Evolutionary conservation across 1,140 invertebrate genomes (phyloP).

Genomic region (Drosophila parvula): DNA sequence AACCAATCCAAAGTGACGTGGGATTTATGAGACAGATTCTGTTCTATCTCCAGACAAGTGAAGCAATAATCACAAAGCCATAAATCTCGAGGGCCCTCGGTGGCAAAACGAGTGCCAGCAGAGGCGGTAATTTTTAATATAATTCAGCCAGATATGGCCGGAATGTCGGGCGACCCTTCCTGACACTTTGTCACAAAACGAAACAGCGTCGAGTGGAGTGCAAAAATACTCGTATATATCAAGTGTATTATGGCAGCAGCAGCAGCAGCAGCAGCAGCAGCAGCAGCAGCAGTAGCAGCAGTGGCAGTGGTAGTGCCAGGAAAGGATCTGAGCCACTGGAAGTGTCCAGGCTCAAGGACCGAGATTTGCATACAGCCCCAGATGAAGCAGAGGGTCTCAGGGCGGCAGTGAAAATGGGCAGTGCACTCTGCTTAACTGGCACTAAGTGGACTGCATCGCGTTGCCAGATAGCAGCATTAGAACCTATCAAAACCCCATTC

Average conservation of each 20-base stretch:
- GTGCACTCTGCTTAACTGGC: constrained; percentile 55
- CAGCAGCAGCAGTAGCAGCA: constrained; percentile 12
- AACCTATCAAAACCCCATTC: constrained; percentile 78
- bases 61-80: constrained; percentile 77
- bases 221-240: constrained; percentile 69
- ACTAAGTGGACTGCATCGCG: constrained; percentile 80
- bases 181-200: constrained; percentile 77
- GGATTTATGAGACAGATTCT: constrained; percentile 71
- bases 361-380: constrained; percentile 57
- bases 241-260: constrained; percentile 64
- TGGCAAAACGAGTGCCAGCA: constrained; percentile 35
- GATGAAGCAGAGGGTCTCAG: constrained; percentile 35
- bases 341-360: constrained; percentile 60
- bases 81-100: constrained; percentile 65
- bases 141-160: constrained; percentile 69
- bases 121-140: constrained; percentile 75
- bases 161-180: constrained; percentile 65
- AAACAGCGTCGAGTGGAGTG: constrained; percentile 60
- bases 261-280: constrained; percentile 2
- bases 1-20: constrained; percentile 49
- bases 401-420: constrained; percentile 61
- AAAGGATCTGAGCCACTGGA: constrained; percentile 13
- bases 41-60: constrained; percentile 73
- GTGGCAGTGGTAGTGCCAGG: constrained; percentile 12
- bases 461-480: constrained; percentile 76